Base-by-base conservation (phyloP, 2,113 vertebrate species). In the Pelvicachromis taeniatus region DNA sequence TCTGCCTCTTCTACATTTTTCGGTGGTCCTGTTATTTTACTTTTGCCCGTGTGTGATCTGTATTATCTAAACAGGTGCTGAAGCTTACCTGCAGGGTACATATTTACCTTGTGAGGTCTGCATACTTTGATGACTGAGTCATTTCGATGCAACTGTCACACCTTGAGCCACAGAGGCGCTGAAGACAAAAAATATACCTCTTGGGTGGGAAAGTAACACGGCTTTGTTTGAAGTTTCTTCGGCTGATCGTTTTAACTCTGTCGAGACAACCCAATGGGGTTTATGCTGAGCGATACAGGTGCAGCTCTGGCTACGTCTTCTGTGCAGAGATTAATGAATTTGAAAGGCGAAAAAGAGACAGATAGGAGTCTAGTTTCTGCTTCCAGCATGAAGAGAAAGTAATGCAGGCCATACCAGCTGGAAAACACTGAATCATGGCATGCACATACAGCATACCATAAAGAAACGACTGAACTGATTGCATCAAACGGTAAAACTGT, bases 111-210 rank as follows among this genome's bases (percentile, higher is more conserved):
- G 11, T 82, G 81, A 75, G 40, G 56, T 77, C 83, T 42, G 35
- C 56, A 19, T 82, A 58, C 52, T 55, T 84, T 80, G 23, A 50
- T 40, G 38, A 58, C 42, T 82, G 33, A 73, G 31, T 87, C 63
- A 85, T 86, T 52, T 52, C 13, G 13, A 88, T 80, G 40, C 35
- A 55, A 61, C 48, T 17, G 23, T 85, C 55, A 73, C 85, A 86
- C 84, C 61, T 89, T 85, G 38, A 90, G 59, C 83, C 83, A 85
- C 6, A 65, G 52, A 77, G 81, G 55, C 33, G 68, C 82, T 48
- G 68, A 42, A 77, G 21, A 78, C 52, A 83, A 61, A 63, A 73
- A 83, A 85, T 56, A 59, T 81, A 56, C 61, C 87, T 81, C 54
- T 9, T 35, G 85, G 80, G 56, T 77, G 68, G 54, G 77, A 86